phyloP scores from a whole-genome alignment of 2,113 vertebrate species.

The Coregonus clupeaformis region DNA sequence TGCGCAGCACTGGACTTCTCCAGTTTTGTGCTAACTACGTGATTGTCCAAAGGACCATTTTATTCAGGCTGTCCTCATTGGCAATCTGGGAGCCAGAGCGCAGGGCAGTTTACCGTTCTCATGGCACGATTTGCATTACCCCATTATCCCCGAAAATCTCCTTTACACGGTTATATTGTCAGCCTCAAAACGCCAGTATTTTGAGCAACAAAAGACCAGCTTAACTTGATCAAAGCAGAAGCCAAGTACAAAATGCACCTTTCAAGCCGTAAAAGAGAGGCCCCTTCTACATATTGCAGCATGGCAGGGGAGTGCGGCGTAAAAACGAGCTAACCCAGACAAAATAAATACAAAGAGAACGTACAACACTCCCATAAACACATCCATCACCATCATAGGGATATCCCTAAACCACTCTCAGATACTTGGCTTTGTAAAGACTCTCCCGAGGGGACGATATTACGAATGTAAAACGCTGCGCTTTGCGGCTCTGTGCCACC shows the following conservation, averaged over 20 bases:
- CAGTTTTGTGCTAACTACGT: conserved; percentile 64
- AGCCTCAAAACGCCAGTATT: conserved; percentile 62
- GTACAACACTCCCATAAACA: conserved; percentile 34
- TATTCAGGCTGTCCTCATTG: conserved; percentile 52
- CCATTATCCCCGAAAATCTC: conserved; percentile 69
- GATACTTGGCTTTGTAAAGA: conserved; percentile 22
- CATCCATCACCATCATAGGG: conserved; percentile 16
- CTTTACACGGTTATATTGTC: conserved; percentile 72
- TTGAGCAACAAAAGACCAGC: conserved; percentile 62
- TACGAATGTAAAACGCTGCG: conserved; percentile 64
- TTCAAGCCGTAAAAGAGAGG: conserved; percentile 64
- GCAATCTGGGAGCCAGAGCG: conserved; percentile 51
- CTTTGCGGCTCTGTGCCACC: conserved; percentile 75
- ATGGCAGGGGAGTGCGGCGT: conserved; percentile 78
- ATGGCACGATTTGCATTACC: conserved; percentile 72
- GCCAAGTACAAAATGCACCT: conserved; percentile 68
- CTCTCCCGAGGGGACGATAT: conserved; percentile 19
- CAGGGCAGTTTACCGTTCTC: conserved; percentile 62
- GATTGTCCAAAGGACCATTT: conserved; percentile 49
- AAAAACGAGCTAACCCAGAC: conserved; percentile 74
- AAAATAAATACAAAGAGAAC: conserved; percentile 67
- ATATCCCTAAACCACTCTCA: conserved; percentile 14
- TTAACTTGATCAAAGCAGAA: conserved; percentile 68
- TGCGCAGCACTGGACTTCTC: conserved; percentile 72
- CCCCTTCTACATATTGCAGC: conserved; percentile 68